phyloP scores from a whole-genome alignment of 2,113 vertebrate species.

The Gobio gobio region DNA sequence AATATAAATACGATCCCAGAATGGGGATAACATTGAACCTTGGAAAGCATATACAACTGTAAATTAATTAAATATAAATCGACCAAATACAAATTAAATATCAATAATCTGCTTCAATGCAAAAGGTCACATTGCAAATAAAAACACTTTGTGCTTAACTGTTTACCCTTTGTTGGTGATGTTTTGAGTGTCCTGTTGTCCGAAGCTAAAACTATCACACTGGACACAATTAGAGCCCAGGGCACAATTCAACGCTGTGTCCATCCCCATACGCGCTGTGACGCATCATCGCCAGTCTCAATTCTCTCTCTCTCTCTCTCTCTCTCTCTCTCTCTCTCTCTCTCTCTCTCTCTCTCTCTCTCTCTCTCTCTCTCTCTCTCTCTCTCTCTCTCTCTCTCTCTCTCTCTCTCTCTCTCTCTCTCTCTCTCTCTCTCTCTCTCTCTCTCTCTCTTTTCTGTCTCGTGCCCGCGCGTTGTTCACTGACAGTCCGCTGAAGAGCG shows the following conservation, averaged over 20 bases:
- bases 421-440: background rate
- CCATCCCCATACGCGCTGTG: constrained; percentile 1
- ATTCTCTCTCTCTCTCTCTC: background rate
- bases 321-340: no score
- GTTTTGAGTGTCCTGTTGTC: background rate
- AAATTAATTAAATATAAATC: background rate
- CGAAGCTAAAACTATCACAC: background rate
- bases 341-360: no score
- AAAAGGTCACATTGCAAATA: background rate
- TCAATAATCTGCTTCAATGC: background rate
- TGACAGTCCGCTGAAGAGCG: constrained; percentile 25
- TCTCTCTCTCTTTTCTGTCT: background rate
- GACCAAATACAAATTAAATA: background rate
- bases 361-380: no score
- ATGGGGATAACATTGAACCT: background rate
- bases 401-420: no score
- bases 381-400: no score
- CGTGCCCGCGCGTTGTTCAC: constrained; percentile 9
- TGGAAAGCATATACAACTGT: background rate
- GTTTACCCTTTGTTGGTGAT: background rate
- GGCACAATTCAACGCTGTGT: background rate
- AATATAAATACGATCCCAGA: background rate
- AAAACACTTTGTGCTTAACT: background rate
- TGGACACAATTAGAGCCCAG: background rate
- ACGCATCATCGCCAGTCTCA: constrained; percentile 29